Percentiles rank a stretch among this genome's conserved stretches.
Evolutionary conservation across 2,888 invertebrate species (phyloP).

Genomic region (Drosophila aldrichi): DNA sequence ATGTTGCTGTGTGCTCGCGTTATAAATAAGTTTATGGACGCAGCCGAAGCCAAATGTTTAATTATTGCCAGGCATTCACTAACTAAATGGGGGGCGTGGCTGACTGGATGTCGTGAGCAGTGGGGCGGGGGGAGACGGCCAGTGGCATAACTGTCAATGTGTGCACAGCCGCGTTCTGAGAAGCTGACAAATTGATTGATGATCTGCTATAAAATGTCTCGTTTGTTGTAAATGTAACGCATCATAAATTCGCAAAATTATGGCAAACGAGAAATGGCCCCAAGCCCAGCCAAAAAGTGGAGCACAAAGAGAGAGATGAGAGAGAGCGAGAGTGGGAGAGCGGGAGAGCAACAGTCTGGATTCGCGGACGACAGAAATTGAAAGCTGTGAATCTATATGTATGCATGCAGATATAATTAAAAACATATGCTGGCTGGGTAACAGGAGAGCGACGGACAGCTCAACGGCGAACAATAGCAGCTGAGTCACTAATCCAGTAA

Average conservation of each 20-base stretch:
- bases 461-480: conserved; percentile 53
- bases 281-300: conserved; percentile 35
- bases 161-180: conserved; percentile 46
- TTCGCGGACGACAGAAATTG: conserved; percentile 35
- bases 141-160: conserved; percentile 66
- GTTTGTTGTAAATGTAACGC: conserved; percentile 83
- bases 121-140: background rate
- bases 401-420: conserved; percentile 67
- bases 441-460: conserved; percentile 27
- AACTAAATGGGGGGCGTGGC: conserved; percentile 24
- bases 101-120: conserved; percentile 14
- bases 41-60: conserved; percentile 65
- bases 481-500: conserved; percentile 45
- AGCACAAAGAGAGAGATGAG: conserved; percentile 37
- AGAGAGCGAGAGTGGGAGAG: conserved; percentile 1
- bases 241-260: conserved; percentile 83
- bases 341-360: conserved; percentile 16
- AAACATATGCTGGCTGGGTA: conserved; percentile 72
- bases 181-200: conserved; percentile 84
- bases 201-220: conserved; percentile 84
- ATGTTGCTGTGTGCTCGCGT: conserved; percentile 44
- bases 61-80: conserved; percentile 49
- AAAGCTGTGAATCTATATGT: conserved; percentile 15
- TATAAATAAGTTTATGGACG: conserved; percentile 70
- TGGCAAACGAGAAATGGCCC: conserved; percentile 46